A percentile compares a stretch with the other conserved stretches of the same genome.
These are phyloP conservation scores for Furnarius figulus DNA, from an alignment of 2,113 vertebrate genomes.

Conservation along the genomic window DNA sequence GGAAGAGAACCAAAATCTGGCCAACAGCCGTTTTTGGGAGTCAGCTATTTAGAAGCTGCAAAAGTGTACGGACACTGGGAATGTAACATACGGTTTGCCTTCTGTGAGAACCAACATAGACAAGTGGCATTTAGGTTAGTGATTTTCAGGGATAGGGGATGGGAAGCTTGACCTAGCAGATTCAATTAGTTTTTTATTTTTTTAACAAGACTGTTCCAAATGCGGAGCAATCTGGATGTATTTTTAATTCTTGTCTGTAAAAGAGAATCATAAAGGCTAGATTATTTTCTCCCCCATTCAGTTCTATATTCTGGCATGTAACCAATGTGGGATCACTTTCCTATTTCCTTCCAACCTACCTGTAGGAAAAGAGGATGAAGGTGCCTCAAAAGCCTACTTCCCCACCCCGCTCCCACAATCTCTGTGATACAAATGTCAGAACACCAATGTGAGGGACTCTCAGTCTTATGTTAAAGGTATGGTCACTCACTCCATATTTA, in stretches of 20 bases:
- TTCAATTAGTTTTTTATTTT: neutral
- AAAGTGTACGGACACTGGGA: neutral
- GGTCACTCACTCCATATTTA: neutral
- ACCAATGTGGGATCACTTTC: neutral
- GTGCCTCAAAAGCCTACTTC: neutral
- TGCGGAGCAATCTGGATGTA: neutral
- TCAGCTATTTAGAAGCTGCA: neutral
- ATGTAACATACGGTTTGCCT: constrained; percentile 15
- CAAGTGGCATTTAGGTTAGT: neutral
- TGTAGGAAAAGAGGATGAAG: neutral
- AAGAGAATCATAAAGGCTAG: neutral
- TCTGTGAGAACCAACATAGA: constrained; percentile 30
- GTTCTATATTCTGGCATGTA: neutral
- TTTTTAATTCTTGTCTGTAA: neutral
- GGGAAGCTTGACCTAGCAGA: neutral
- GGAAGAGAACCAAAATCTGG: constrained; percentile 33
- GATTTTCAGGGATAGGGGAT: neutral
- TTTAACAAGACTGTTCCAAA: neutral
- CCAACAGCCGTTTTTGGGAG: neutral
- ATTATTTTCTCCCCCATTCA: neutral
- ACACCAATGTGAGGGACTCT: neutral
- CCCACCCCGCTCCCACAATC: too few species aligned
- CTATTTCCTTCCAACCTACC: neutral
- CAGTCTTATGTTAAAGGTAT: neutral
- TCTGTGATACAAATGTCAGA: neutral